phyloP scores from a whole-genome alignment of 1,140 invertebrate species.

The Panulirus ornatus region DNA sequence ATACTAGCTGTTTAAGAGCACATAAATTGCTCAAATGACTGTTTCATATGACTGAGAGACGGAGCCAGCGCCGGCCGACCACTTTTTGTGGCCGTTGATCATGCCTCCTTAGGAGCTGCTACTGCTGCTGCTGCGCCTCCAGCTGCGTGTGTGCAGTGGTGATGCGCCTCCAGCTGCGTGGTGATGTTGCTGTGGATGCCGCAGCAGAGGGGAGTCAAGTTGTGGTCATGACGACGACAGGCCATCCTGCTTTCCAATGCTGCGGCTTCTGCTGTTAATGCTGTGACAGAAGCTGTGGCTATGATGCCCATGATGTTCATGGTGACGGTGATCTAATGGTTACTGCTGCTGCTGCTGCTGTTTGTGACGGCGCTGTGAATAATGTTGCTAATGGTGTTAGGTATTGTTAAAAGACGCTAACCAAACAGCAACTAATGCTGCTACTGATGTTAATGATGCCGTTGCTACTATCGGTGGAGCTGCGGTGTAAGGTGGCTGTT shows the following conservation, averaged over 20 bases:
- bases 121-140: background rate
- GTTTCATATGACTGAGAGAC: constrained; percentile 47
- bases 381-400: no score
- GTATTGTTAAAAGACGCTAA: no score
- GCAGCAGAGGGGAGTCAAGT: background rate
- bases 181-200: background rate
- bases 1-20: constrained; percentile 54
- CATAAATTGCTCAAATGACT: constrained; percentile 54
- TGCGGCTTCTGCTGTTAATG: background rate
- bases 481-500: no score
- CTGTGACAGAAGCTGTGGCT: background rate
- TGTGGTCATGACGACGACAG: no score
- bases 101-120: constrained; percentile 36
- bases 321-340: no score
- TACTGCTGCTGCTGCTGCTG: no score
- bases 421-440: no score
- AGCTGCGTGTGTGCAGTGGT: background rate
- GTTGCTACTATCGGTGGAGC: no score
- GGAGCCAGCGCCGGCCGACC: constrained; percentile 16
- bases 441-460: no score
- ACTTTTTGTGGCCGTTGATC: constrained; percentile 37
- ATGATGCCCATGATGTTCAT: no score
- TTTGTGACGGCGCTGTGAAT: no score
- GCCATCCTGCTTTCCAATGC: no score
- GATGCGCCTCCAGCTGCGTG: background rate